Percentiles rank a stretch among this genome's conserved stretches.
phyloP scores from a whole-genome alignment of 2,888 invertebrate species.

The Orthonychiurus folsomi region DNA sequence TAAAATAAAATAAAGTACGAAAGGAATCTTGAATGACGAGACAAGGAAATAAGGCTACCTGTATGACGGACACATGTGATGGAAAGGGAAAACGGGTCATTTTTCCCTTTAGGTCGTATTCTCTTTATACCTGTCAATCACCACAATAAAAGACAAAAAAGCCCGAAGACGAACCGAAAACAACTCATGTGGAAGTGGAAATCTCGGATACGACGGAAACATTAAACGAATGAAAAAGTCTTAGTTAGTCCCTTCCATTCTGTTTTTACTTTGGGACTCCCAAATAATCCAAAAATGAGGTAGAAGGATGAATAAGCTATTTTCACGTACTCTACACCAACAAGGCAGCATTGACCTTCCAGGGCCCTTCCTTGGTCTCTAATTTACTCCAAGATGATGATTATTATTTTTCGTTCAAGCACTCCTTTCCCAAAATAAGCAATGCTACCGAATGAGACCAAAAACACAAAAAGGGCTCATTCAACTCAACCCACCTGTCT shows the following conservation, averaged over 20 bases:
- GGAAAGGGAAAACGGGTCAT: no score
- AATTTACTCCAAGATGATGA: no score
- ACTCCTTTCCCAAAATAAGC: no score
- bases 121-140: not conserved
- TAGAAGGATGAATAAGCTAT: not conserved
- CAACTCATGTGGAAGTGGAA: slow-evolving; percentile 1
- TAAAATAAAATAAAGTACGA: not conserved
- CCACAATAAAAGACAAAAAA: not conserved
- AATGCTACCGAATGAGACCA: no score
- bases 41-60: not conserved
- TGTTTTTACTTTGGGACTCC: not conserved
- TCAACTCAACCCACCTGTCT: no score
- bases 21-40: not conserved
- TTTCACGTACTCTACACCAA: not conserved
- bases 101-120: not conserved
- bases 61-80: no score
- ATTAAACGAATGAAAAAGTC: not conserved
- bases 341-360: not conserved
- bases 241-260: not conserved
- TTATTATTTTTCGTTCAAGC: no score
- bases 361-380: not conserved
- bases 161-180: not conserved
- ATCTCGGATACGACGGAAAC: not conserved
- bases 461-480: no score
- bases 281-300: not conserved